Base-by-base conservation (phyloP, 2,113 vertebrate species). In the Centrocercus urophasianus region DNA sequence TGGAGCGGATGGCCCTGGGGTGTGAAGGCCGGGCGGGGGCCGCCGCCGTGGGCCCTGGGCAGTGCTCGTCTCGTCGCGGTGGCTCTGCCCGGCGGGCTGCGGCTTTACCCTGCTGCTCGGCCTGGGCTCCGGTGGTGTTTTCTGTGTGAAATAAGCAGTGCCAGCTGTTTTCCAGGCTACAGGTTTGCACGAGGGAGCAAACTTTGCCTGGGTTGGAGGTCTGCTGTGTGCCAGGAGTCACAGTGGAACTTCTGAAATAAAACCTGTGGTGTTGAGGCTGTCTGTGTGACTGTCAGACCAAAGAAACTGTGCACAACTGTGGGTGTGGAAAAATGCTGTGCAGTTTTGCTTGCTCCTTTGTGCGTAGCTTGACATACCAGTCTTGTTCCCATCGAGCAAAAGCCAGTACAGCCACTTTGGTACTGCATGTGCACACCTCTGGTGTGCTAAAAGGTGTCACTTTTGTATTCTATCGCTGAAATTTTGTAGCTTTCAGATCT, bases 271-370 rank as follows among this genome's bases (percentile, higher is more conserved):
- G 48, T 61, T 18, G 42, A 20, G 24, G 25, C 6, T 12, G 13
- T 59, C 32, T 45, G 17, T 27, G 48, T 40, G 36, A 8, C 24
- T 81, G 18, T 13, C 28, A 45, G 28, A 8, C 40, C 6, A 70
- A 40, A 48, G 48, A 72, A 40, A 6, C 25, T 18, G 17, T 6
- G 25, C 6, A 3, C 7, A 4, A 24, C 24, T 50, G 48, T 7
- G 4, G 24, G 21, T 61, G 14, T 1, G 9, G 8, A 61, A 67
- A 70, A 14, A 1, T 43, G 45, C 40, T 24, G 0, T 57, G 0
- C 21, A 36, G 34, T 73, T 86, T 69, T 18, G 48, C 24, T 20
- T 77, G 28, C 34, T 60, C 0, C 13, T 67, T 10, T 74, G 2
- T 60, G 40, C 59, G 25, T 69, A 8, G 60, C 20, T 25, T 60